These are phyloP conservation scores for Gerris lacustris DNA, from an alignment of 2,888 invertebrate genomes.

Conservation along the genomic window DNA sequence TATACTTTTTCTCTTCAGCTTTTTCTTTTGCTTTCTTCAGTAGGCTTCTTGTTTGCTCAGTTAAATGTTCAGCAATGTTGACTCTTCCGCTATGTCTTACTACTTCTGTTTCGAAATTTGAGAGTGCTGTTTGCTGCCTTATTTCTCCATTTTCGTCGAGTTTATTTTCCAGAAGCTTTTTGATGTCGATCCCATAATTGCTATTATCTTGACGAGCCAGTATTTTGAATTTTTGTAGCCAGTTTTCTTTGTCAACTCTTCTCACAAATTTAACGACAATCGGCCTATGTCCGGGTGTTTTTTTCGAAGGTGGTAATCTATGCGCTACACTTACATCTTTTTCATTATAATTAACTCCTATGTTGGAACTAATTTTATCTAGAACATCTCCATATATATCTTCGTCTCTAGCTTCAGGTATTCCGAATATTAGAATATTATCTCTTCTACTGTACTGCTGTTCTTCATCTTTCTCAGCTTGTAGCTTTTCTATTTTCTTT, in stretches of 20 bases:
- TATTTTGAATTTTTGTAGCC: not conserved
- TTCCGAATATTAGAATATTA: not conserved
- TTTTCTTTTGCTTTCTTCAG: no score
- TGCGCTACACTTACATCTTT: not conserved
- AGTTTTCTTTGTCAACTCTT: not conserved
- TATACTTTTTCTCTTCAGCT: slow-evolving; percentile 10
- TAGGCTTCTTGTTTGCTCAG: no score
- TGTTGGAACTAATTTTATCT: not conserved
- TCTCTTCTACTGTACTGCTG: not conserved
- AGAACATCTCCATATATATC: not conserved
- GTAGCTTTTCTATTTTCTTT: not conserved
- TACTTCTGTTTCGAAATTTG: not conserved
- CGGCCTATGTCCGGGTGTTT: not conserved
- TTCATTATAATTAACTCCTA: not conserved
- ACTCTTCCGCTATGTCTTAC: no score
- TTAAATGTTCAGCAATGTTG: no score
- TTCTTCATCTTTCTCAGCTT: not conserved
- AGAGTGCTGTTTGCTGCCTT: not conserved
- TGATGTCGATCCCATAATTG: not conserved
- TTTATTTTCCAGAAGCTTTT: not conserved
- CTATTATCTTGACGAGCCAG: not conserved
- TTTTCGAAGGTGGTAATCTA: not conserved
- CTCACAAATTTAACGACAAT: not conserved
- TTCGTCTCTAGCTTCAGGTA: not conserved
- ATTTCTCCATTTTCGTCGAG: not conserved